Conservation (phyloP, 1,140 invertebrate species). For the Oncopodura yosiiana region DNA sequence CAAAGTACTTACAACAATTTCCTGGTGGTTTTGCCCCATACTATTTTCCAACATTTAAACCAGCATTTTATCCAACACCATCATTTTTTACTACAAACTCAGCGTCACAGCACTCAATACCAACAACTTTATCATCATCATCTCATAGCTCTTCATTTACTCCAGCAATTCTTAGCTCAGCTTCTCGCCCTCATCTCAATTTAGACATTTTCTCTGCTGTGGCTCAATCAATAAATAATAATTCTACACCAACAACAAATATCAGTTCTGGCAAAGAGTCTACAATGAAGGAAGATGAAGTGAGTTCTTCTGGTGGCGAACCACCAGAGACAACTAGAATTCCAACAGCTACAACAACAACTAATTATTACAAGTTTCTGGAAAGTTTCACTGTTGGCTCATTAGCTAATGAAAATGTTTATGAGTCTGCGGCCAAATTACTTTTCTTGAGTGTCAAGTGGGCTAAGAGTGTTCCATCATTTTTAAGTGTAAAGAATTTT, state of each 20-base stretch:
- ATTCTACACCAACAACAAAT: not conserved
- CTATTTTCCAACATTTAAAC: slow-evolving; percentile 36
- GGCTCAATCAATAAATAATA: not conserved
- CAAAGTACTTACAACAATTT: slow-evolving; percentile 35
- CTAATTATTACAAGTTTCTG: slow-evolving; percentile 17
- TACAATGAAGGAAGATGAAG: slow-evolving; percentile 63
- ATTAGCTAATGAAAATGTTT: slow-evolving; percentile 48
- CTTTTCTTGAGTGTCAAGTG: slow-evolving; percentile 65
- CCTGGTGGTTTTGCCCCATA: slow-evolving; percentile 33
- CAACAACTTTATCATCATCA: not conserved
- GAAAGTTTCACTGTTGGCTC: slow-evolving; percentile 17
- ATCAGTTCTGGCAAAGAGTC: too few species aligned
- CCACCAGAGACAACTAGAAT: not conserved
- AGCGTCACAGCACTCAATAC: not conserved
- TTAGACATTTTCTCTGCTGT: slow-evolving; percentile 35
- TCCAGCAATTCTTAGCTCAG: slow-evolving; percentile 35
- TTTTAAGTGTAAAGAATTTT: slow-evolving; percentile 49
- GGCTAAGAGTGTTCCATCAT: slow-evolving; percentile 63
- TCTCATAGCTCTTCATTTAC: too few species aligned
- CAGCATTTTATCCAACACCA: slow-evolving; percentile 32
- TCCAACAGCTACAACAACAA: not conserved
- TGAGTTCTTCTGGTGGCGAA: slow-evolving; percentile 51
- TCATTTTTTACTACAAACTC: slow-evolving; percentile 25
- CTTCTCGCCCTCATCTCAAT: slow-evolving; percentile 39
- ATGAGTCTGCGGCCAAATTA: slow-evolving; percentile 66